phyloP scores from a whole-genome alignment of 2,888 invertebrate genomes.

The Polyploca ridens region DNA sequence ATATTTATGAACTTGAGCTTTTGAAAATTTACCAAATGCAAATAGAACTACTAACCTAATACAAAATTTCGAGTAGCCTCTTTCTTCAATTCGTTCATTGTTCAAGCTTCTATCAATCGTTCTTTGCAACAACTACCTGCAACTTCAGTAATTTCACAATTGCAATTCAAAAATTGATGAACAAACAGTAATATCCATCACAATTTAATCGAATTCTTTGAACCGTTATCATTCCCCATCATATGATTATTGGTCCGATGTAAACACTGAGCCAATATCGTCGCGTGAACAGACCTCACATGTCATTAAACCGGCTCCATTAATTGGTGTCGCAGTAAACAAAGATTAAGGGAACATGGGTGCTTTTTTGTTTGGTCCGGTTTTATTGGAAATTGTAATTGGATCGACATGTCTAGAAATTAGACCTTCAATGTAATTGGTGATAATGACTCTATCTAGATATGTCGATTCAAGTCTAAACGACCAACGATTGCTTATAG shows the following conservation, averaged over 20 bases:
- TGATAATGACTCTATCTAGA: not conserved
- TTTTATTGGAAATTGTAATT: conserved; percentile 54
- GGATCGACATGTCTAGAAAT: conserved; percentile 37
- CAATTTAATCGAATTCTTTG: conserved; percentile 30
- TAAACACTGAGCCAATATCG: conserved; percentile 25
- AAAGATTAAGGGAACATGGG: conserved; percentile 52
- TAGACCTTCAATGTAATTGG: conserved; percentile 1
- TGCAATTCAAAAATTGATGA: not conserved
- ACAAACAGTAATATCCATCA: conserved; percentile 31
- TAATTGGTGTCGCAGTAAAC: conserved; percentile 60
- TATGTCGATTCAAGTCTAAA: not conserved
- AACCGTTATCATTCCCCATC: conserved; percentile 36
- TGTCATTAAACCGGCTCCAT: conserved; percentile 51
- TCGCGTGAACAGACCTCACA: conserved; percentile 34
- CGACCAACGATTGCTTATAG: not conserved
- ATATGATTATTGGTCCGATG: conserved; percentile 14
- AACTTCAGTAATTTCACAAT: not conserved
- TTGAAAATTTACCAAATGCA: too few species aligned
- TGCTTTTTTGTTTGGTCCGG: conserved; percentile 45
- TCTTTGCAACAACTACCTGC: too few species aligned
- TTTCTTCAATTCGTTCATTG: too few species aligned
- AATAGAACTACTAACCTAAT: too few species aligned
- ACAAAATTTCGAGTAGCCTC: too few species aligned
- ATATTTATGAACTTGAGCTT: too few species aligned
- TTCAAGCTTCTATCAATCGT: too few species aligned